Percentiles rank a stretch among this genome's conserved stretches.
Conservation (phyloP, 2,888 invertebrate genomes). For the Drosophila prostipennis region DNA sequence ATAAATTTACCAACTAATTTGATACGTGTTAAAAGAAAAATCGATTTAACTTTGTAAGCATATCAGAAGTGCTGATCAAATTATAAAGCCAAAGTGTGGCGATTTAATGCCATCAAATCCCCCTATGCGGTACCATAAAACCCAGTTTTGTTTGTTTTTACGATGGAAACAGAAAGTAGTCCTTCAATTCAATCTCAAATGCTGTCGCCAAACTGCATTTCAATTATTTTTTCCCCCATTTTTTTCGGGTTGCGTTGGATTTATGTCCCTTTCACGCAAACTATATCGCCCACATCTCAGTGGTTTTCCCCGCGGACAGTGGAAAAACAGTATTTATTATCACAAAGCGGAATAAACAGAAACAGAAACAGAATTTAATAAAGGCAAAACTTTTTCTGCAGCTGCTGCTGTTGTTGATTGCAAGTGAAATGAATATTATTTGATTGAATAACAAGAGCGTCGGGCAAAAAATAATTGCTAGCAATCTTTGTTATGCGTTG, state of each 20-base stretch:
- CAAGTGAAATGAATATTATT: constrained; percentile 47
- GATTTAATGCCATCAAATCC: background rate
- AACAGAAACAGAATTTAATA: constrained; percentile 42
- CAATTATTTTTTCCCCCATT: constrained; percentile 1
- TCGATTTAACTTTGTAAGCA: background rate
- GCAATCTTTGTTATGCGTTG: constrained; percentile 43
- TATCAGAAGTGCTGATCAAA: background rate
- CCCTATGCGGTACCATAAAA: background rate
- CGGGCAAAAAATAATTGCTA: constrained; percentile 41
- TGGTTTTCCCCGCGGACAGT: constrained; percentile 20
- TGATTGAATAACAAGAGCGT: constrained; percentile 38
- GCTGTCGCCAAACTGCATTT: background rate
- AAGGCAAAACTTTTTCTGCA: constrained; percentile 30
- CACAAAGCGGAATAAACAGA: constrained; percentile 38
- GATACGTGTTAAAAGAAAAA: no score
- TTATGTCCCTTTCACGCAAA: constrained; percentile 35
- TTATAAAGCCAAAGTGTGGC: background rate
- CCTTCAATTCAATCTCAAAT: constrained; percentile 1
- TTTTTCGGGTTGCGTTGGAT: constrained; percentile 2
- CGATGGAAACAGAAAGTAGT: background rate
- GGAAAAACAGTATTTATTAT: constrained; percentile 42
- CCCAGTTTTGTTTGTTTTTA: background rate
- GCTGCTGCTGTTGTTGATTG: constrained; percentile 39
- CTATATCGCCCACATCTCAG: constrained; percentile 18
- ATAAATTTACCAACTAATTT: no score